Conservation (phyloP, 2,797 vertebrate species). For the Phoxinus dragarum region DNA sequence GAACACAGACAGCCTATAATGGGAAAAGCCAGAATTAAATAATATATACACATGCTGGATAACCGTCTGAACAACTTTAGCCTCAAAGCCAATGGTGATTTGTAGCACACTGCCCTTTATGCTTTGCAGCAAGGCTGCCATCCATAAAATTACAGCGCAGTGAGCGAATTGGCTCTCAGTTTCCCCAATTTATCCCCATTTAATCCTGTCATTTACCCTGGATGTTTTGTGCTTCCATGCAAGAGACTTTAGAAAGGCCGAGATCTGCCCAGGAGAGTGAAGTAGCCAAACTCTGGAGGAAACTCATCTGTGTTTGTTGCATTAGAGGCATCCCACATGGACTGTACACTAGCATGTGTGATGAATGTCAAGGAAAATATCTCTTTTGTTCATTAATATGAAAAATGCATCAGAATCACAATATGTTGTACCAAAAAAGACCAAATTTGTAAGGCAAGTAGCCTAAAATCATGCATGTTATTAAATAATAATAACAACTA, state of each 20-base stretch:
- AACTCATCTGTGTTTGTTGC: constrained; percentile 58
- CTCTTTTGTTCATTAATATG: background rate
- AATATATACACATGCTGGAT: constrained; percentile 15
- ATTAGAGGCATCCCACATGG: constrained; percentile 75
- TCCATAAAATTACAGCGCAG: constrained; percentile 19
- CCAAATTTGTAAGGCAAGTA: background rate
- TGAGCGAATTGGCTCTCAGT: background rate
- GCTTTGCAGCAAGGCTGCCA: constrained; percentile 14
- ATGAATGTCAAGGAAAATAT: constrained; percentile 66
- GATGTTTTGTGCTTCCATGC: constrained; percentile 20
- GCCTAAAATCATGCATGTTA: background rate
- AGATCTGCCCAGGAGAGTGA: constrained; percentile 69
- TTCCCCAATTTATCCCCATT: background rate
- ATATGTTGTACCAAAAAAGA: background rate
- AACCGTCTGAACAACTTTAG: background rate
- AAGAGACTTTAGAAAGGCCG: constrained; percentile 60
- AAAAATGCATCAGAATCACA: background rate
- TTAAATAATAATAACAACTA: background rate
- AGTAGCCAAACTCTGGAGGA: constrained; percentile 70
- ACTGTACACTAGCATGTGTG: constrained; percentile 74
- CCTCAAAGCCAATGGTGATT: constrained; percentile 8
- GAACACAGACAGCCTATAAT: constrained; percentile 52
- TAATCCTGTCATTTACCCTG: constrained; percentile 39
- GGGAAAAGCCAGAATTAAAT: constrained; percentile 16
- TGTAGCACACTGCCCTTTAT: constrained; percentile 4